Evolutionary conservation across 2,888 invertebrate genomes (phyloP).

Genomic region (Athetis lepigone): DNA sequence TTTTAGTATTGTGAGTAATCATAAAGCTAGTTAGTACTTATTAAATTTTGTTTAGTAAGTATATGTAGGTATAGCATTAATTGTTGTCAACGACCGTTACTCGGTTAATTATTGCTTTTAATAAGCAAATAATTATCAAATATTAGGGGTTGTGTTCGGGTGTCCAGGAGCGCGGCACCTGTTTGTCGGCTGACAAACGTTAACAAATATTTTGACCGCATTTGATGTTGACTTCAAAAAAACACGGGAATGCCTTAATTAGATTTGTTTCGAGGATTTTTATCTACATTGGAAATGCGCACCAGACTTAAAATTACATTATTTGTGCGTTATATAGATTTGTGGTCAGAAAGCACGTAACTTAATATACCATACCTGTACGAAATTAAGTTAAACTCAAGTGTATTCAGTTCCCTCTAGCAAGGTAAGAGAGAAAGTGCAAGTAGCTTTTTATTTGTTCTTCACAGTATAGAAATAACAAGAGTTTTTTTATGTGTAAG

Average conservation of each 20-base stretch:
- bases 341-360: too few species aligned
- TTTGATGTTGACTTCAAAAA: constrained; percentile 57
- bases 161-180: constrained; percentile 70
- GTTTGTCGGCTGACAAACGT: constrained; percentile 71
- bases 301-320: too few species aligned
- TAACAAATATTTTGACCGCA: constrained; percentile 75
- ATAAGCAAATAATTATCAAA: constrained; percentile 75
- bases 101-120: constrained; percentile 73
- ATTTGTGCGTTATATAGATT: too few species aligned
- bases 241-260: constrained; percentile 13
- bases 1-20: too few species aligned
- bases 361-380: too few species aligned
- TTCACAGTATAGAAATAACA: too few species aligned
- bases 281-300: background rate
- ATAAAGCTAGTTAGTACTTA: too few species aligned
- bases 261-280: constrained; percentile 2
- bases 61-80: background rate
- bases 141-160: constrained; percentile 67
- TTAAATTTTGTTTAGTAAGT: background rate
- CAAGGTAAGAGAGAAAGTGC: too few species aligned
- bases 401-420: too few species aligned
- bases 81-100: constrained; percentile 48
- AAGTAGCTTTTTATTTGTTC: too few species aligned
- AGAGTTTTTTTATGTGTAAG: too few species aligned
- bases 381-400: too few species aligned